A percentile compares a stretch with the other conserved stretches of the same genome.
phyloP scores from a whole-genome alignment of 53 echinoderm and acorn worm genomes.

The Temnopleurus reevesii region DNA sequence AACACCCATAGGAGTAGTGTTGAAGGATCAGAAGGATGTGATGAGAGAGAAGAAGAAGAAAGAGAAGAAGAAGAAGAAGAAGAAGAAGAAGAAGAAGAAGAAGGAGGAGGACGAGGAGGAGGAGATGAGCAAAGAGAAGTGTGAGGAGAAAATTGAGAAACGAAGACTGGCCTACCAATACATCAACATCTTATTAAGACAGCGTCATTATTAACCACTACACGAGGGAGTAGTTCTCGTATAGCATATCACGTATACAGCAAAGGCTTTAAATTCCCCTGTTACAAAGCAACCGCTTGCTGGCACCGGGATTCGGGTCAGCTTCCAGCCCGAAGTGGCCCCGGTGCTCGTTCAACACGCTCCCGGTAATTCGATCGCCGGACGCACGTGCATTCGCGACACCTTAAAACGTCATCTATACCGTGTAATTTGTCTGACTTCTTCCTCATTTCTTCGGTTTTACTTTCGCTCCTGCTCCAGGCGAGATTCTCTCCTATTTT shows the following conservation, averaged over 20 bases:
- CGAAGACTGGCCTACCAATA: not conserved
- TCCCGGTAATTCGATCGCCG: constrained; percentile 31
- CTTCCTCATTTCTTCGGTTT: constrained; percentile 21
- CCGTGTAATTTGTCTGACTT: constrained; percentile 48
- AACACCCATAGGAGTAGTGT: too few species aligned
- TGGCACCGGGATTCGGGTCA: constrained; percentile 5
- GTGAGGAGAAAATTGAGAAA: not conserved
- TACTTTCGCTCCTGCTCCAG: not conserved
- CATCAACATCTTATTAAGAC: not conserved
- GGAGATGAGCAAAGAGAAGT: not conserved
- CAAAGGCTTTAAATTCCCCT: not conserved
- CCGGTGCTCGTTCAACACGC: constrained; percentile 1
- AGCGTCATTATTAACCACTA: not conserved
- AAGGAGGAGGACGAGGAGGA: not conserved
- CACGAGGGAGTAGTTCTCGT: not conserved
- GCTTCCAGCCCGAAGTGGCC: not conserved
- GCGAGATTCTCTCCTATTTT: too few species aligned
- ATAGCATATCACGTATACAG: not conserved
- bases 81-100: not conserved
- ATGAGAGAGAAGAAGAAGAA: too few species aligned
- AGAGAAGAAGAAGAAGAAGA: too few species aligned
- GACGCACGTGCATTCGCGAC: constrained; percentile 22
- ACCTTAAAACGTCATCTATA: constrained; percentile 44
- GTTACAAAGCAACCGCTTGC: constrained; percentile 1
- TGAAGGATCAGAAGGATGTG: too few species aligned